Conservation (phyloP, 2,797 vertebrate genomes). For the Enteromius mattozi region DNA sequence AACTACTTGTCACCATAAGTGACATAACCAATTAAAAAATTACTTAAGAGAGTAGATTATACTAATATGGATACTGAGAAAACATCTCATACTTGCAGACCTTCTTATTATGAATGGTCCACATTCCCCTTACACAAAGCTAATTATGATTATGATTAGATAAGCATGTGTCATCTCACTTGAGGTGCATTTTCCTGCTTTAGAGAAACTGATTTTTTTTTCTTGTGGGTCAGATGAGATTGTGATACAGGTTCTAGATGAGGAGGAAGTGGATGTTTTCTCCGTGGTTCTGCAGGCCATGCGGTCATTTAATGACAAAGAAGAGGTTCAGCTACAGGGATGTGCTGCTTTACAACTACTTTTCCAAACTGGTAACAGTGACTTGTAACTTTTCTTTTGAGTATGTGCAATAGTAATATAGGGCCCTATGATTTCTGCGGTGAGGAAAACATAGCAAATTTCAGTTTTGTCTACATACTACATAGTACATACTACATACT, state of each 20-base stretch:
- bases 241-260: constrained; percentile 81
- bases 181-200: neutral
- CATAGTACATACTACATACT: neutral
- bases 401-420: neutral
- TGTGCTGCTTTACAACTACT: constrained; percentile 85
- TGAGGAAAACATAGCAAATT: neutral
- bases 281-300: constrained; percentile 86
- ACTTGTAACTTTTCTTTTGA: neutral
- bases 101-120: neutral
- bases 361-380: constrained; percentile 84
- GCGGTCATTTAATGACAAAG: constrained; percentile 81
- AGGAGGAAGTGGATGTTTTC: constrained; percentile 88
- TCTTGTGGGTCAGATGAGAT: constrained; percentile 76
- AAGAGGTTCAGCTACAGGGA: constrained; percentile 89
- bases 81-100: neutral
- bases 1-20: neutral
- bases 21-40: neutral
- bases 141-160: neutral
- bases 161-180: neutral
- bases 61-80: neutral
- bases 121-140: neutral
- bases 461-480: neutral
- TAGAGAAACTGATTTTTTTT: neutral
- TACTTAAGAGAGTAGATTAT: neutral
- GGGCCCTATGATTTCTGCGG: neutral